Evolutionary conservation across 2,797 vertebrate species (phyloP).

Genomic region (Hipposideros larvatus): DNA sequence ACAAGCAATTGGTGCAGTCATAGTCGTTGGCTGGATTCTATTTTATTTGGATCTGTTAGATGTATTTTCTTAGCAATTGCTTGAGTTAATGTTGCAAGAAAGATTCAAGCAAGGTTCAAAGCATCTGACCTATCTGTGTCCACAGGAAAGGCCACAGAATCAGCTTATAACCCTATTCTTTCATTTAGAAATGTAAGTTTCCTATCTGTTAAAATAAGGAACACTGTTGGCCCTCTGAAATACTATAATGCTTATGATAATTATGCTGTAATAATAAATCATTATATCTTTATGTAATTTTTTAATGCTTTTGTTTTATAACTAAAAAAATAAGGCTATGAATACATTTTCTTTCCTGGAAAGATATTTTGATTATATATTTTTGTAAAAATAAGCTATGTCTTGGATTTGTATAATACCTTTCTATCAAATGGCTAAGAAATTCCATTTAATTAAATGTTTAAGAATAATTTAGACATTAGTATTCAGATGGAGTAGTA

Average conservation of each 20-base stretch:
- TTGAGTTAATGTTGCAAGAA: slow-evolving; percentile 10
- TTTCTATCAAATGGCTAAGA: not conserved
- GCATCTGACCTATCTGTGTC: not conserved
- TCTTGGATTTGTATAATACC: not conserved
- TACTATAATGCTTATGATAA: not conserved
- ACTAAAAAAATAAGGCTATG: not conserved
- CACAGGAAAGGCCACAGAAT: not conserved
- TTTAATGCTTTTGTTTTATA: not conserved
- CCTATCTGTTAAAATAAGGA: not conserved
- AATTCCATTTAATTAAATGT: slow-evolving; percentile 8
- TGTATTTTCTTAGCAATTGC: not conserved
- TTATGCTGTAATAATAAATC: not conserved
- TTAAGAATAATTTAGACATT: not conserved
- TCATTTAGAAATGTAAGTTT: not conserved
- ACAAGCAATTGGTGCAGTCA: not conserved
- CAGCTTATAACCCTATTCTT: not conserved
- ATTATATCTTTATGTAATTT: not conserved
- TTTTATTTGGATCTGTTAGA: not conserved
- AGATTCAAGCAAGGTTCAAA: not conserved
- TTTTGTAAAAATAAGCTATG: not conserved
- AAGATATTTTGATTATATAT: not conserved
- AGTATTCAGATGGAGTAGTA: not conserved
- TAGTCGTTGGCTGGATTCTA: not conserved
- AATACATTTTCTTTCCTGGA: not conserved
- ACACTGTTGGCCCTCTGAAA: not conserved